Percentiles rank a stretch among this genome's conserved stretches.
phyloP scores from a whole-genome alignment of 2,888 invertebrate genomes.

The Mesorhabditis sp. region DNA sequence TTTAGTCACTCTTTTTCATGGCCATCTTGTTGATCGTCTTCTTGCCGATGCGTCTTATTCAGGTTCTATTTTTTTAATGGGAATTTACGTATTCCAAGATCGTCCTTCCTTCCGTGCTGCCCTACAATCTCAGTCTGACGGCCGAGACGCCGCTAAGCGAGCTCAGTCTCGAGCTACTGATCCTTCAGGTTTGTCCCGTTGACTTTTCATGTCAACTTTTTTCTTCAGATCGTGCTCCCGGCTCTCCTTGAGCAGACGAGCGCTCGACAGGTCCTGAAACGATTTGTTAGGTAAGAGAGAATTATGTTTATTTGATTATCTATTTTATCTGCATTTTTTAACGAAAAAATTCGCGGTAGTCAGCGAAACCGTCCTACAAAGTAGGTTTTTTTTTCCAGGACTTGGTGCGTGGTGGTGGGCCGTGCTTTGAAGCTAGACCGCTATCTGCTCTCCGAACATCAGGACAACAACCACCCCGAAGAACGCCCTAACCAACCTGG shows the following conservation, averaged over 20 bases:
- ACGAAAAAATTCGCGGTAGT: neutral
- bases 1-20: slow-evolving; percentile 73
- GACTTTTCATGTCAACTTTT: neutral
- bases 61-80: slow-evolving; percentile 58
- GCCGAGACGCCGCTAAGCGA: slow-evolving; percentile 76
- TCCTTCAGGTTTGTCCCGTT: slow-evolving; percentile 67
- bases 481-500: neutral
- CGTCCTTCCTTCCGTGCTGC: slow-evolving; percentile 80
- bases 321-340: neutral
- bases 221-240: slow-evolving; percentile 76
- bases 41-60: slow-evolving; percentile 84
- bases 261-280: slow-evolving; percentile 85
- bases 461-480: slow-evolving; percentile 10
- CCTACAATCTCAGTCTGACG: slow-evolving; percentile 79
- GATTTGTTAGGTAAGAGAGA: neutral
- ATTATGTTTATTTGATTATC: slow-evolving; percentile 71
- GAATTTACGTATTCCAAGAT: slow-evolving; percentile 42
- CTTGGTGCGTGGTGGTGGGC: slow-evolving; percentile 47
- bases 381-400: neutral
- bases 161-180: slow-evolving; percentile 79
- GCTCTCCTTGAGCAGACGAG: slow-evolving; percentile 93
- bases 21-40: slow-evolving; percentile 92
- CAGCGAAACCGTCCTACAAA: neutral
- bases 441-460: slow-evolving; percentile 32
- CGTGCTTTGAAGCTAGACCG: slow-evolving; percentile 54